Base-by-base conservation (phyloP, 2,113 vertebrate genomes). In the Chauna torquata region DNA sequence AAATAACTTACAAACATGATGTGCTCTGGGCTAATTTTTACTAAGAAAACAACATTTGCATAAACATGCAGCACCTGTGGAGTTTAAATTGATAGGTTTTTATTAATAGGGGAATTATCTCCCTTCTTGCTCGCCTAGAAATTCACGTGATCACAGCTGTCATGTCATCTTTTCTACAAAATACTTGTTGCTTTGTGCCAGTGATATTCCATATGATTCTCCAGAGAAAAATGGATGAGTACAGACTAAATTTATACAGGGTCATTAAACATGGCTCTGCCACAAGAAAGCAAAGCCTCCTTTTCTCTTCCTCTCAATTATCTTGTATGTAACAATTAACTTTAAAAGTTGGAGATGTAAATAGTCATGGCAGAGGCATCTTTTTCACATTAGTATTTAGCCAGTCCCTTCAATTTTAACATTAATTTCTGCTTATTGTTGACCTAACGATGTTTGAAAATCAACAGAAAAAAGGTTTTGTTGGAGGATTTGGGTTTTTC, bases 21-120 rank as follows among this genome's bases (percentile, higher is more conserved):
- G 68, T 71, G 96, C 96, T 94, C 84, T 82, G 82, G 97, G 96
- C 82, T 96, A 87, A 92, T 77, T 94, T 88, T 93, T 87, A 61
- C 42, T 84, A 79, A 96, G 96, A 81, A 92, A 89, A 92, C 52
- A 96, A 27, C 23, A 93, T 97, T 59, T 93, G 75, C 91, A 96
- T 86, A 94, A 96, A 85, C 84, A 85, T 57, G 62, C 50, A 92
- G 58, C 70, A 90, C 82, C 94, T 96, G 79, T 1, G 7, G 82
- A 74, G 85, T 52, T 80, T 65, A 57, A 69, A 3, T 13, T 62
- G 50, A 94, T 14, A 77, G 87, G 87, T 45, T 57, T 86, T 92
- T 57, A 72, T 58, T 28, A 58, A 44, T 25, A 72, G 57, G 32
- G 96, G 88, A 68, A 69, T 65, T 28, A 62, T 71, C 58, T 78